These are phyloP conservation scores for Porites cylindrica DNA, from an alignment of 92 coral and sea anemone genomes.

Conservation along the genomic window DNA sequence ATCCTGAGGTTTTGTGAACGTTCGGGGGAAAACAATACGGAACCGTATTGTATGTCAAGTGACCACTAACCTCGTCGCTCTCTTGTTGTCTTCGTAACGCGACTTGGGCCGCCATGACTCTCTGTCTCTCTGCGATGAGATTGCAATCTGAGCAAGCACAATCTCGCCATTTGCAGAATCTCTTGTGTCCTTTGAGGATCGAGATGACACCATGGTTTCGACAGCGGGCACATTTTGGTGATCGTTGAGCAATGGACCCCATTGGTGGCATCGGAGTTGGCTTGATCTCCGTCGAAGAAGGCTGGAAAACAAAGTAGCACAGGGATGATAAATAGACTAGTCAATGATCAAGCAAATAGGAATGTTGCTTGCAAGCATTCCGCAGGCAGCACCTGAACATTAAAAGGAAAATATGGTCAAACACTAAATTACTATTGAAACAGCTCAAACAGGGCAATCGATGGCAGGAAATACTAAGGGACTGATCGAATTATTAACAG, in stretches of 20 bases:
- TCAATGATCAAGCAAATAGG: too few species aligned
- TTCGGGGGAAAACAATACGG: constrained; percentile 53
- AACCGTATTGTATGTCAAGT: constrained; percentile 44
- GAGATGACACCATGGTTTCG: constrained; percentile 98
- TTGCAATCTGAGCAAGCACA: constrained; percentile 97
- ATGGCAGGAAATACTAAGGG: too few species aligned
- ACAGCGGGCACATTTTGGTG: constrained; percentile 99
- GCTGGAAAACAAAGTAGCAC: constrained; percentile 17
- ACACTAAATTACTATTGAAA: too few species aligned
- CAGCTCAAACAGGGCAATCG: too few species aligned
- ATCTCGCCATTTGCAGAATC: constrained; percentile 99
- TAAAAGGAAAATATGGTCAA: too few species aligned
- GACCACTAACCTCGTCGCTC: constrained; percentile 66
- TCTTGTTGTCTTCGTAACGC: constrained; percentile 97
- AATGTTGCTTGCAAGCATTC: too few species aligned
- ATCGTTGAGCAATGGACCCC: constrained; percentile 79
- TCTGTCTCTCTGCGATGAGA: constrained; percentile 95
- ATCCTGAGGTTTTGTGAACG: constrained; percentile 32
- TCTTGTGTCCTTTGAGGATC: constrained; percentile 96
- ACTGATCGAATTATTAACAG: too few species aligned
- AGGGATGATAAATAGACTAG: background rate
- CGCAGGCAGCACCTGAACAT: too few species aligned
- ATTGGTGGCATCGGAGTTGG: constrained; percentile 70
- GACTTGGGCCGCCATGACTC: constrained; percentile 99
- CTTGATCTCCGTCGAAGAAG: constrained; percentile 38